phyloP scores from a whole-genome alignment of 1,140 invertebrate species.

The Chrysomallon squamiferum region DNA sequence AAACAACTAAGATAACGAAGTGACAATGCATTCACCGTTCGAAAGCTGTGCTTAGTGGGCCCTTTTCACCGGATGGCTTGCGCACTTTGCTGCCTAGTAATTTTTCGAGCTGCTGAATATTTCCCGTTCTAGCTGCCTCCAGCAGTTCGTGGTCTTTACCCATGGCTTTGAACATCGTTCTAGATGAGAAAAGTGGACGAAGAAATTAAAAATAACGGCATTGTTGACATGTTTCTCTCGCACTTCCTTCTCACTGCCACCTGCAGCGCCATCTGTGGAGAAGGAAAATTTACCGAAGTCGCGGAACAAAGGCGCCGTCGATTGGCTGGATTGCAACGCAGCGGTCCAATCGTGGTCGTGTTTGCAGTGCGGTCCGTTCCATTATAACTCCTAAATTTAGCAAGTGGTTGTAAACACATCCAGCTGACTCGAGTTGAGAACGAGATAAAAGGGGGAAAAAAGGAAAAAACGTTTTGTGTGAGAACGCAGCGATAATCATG shows the following conservation, averaged over 20 bases:
- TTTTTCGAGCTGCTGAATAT: slow-evolving; percentile 87
- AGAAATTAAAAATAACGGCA: slow-evolving; percentile 13
- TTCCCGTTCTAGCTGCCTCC: slow-evolving; percentile 91
- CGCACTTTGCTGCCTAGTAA: slow-evolving; percentile 77
- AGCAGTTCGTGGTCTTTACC: slow-evolving; percentile 95
- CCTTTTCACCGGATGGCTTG: slow-evolving; percentile 14
- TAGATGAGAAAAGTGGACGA: background rate
- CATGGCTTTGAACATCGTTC: slow-evolving; percentile 66
- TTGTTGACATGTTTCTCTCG: slow-evolving; percentile 7
- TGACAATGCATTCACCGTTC: slow-evolving; percentile 11
- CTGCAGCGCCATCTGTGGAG: slow-evolving; percentile 33
- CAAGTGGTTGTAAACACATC: slow-evolving; percentile 44
- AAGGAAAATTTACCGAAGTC: background rate
- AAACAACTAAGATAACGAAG: too few species aligned
- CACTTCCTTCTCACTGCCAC: slow-evolving; percentile 23
- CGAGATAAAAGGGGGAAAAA: too few species aligned
- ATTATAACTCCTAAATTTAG: slow-evolving; percentile 34
- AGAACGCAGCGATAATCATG: slow-evolving; percentile 15
- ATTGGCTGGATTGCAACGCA: slow-evolving; percentile 9
- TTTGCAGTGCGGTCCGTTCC: background rate
- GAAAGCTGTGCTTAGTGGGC: slow-evolving; percentile 22
- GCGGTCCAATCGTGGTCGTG: slow-evolving; percentile 9
- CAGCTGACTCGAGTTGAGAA: slow-evolving; percentile 1
- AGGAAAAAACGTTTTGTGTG: too few species aligned
- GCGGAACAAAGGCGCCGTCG: background rate